Conservation (phyloP, 2,797 vertebrate genomes). For the Discoglossus pictus region DNA sequence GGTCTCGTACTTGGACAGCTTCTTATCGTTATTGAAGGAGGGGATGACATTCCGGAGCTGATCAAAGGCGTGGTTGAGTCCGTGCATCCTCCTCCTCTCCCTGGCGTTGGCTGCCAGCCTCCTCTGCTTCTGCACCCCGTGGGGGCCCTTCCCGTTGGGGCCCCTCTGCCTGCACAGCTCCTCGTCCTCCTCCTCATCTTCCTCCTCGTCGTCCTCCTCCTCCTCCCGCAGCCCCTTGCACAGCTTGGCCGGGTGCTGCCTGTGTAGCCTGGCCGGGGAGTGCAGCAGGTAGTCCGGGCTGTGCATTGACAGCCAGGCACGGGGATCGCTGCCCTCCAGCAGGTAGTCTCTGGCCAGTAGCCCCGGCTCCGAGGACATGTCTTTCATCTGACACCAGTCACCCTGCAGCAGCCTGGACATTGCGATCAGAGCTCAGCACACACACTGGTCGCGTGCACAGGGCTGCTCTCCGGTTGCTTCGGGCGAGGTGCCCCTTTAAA, state of each 20-base stretch:
- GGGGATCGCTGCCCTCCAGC: slow-evolving; percentile 81
- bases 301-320: slow-evolving; percentile 83
- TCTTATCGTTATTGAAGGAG: slow-evolving; percentile 94
- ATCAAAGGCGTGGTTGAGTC: slow-evolving; percentile 94
- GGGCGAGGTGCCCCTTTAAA: slow-evolving; percentile 88
- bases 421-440: slow-evolving; percentile 49
- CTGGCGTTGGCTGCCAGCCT: slow-evolving; percentile 91
- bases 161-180: slow-evolving; percentile 74
- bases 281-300: slow-evolving; percentile 79
- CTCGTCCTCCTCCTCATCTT: slow-evolving; percentile 63
- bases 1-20: slow-evolving; percentile 96
- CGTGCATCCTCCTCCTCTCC: slow-evolving; percentile 92
- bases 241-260: slow-evolving; percentile 56
- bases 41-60: slow-evolving; percentile 96
- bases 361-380: slow-evolving; percentile 25
- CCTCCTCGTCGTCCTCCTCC: slow-evolving; percentile 69
- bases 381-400: slow-evolving; percentile 62
- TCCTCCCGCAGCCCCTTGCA: slow-evolving; percentile 66
- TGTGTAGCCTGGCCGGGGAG: slow-evolving; percentile 62
- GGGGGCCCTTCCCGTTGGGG: slow-evolving; percentile 70
- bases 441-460: slow-evolving; percentile 74
- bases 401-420: slow-evolving; percentile 69
- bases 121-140: slow-evolving; percentile 86
- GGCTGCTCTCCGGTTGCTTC: slow-evolving; percentile 83
- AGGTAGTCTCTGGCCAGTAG: slow-evolving; percentile 54